Conservation (phyloP, 1,140 invertebrate genomes). For the Magallana angulata region DNA sequence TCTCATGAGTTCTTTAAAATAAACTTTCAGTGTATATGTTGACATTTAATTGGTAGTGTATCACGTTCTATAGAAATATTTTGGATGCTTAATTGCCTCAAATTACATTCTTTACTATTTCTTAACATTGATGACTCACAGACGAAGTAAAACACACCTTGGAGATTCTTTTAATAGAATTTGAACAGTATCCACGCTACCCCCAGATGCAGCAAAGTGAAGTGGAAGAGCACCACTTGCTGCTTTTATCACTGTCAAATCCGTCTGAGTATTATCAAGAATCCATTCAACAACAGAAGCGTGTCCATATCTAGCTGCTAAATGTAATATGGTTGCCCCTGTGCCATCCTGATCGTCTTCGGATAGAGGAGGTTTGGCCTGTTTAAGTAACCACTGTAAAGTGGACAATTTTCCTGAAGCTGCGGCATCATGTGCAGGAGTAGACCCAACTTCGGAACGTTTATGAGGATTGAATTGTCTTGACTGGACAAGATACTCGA, state of each 20-base stretch:
- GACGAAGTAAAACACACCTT: not conserved
- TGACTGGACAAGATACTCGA: constrained; percentile 74
- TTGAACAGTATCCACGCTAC: constrained; percentile 90
- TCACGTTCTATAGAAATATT: not conserved
- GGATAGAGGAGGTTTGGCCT: constrained; percentile 65
- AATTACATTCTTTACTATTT: no score
- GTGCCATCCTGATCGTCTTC: constrained; percentile 78
- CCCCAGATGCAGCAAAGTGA: constrained; percentile 91
- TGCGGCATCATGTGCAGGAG: constrained; percentile 80
- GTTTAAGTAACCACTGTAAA: constrained; percentile 78
- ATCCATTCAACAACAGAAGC: constrained; percentile 83
- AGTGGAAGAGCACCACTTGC: constrained; percentile 85
- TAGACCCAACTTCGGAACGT: constrained; percentile 77
- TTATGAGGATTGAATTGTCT: constrained; percentile 68
- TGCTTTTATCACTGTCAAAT: constrained; percentile 80
- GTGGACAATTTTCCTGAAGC: constrained; percentile 78
- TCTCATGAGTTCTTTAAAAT: no score
- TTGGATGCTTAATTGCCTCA: not conserved
- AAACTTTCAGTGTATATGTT: no score
- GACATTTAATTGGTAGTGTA: no score
- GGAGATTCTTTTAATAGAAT: constrained; percentile 85
- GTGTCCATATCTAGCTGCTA: constrained; percentile 81
- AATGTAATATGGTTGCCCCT: constrained; percentile 79
- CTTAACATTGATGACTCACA: no score
- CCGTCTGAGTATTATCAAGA: constrained; percentile 82